phyloP scores from a whole-genome alignment of 2,797 vertebrate genomes.

The Sphenopsis melanotis region DNA sequence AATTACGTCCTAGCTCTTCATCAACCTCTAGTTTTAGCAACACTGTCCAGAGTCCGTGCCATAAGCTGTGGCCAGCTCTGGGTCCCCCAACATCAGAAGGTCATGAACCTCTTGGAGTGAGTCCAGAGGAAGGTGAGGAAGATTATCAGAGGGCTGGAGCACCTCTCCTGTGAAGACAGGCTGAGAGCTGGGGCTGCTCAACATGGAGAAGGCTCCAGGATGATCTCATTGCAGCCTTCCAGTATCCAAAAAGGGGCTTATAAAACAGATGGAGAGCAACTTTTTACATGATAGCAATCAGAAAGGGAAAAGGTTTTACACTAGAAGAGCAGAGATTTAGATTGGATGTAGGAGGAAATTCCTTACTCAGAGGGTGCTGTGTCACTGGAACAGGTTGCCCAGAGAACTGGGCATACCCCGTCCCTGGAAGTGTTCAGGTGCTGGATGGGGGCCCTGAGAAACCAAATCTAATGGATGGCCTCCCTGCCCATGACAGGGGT shows the following conservation, averaged over 20 bases:
- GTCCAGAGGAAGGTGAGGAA: background rate
- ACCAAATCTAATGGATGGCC: background rate
- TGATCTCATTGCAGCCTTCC: background rate
- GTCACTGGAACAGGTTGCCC: background rate
- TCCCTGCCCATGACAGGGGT: too few species aligned
- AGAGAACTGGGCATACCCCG: background rate
- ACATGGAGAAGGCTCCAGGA: background rate
- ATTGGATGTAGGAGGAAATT: background rate
- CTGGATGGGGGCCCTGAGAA: background rate
- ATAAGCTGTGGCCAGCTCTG: background rate
- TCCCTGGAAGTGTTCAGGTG: background rate
- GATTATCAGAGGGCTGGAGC: background rate
- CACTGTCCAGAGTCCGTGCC: background rate
- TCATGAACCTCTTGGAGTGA: background rate
- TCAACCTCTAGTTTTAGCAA: background rate
- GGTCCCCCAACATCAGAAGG: background rate
- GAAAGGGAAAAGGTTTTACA: background rate
- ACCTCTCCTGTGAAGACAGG: background rate
- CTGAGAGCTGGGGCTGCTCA: background rate
- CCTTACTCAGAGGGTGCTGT: background rate
- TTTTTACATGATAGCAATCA: background rate
- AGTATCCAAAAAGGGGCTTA: background rate
- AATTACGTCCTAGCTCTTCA: background rate
- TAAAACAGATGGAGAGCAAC: background rate
- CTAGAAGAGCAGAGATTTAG: background rate